A percentile compares a stretch with the other conserved stretches of the same genome.
These are phyloP conservation scores for Heliconius hewitsoni DNA, from an alignment of 1,140 invertebrate genomes.

Conservation along the genomic window DNA sequence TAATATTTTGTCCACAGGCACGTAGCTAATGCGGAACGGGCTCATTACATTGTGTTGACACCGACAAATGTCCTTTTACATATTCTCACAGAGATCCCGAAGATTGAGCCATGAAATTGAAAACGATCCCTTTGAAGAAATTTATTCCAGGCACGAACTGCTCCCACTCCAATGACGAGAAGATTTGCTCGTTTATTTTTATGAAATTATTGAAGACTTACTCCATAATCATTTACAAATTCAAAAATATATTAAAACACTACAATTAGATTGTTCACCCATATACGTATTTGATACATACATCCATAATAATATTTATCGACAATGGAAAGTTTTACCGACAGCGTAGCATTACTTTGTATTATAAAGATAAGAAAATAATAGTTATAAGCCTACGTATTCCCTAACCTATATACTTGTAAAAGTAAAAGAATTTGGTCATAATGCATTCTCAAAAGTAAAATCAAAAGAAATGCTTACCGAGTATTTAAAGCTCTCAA, in stretches of 20 bases:
- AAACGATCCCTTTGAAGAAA: constrained; percentile 80
- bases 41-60: constrained; percentile 79
- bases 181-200: constrained; percentile 81
- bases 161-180: constrained; percentile 69
- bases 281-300: not conserved
- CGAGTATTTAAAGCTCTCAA: constrained; percentile 69
- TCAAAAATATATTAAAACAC: not conserved
- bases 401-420: too few relatives aligned
- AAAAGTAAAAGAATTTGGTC: not conserved
- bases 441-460: not conserved
- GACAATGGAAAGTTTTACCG: not conserved
- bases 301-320: not conserved
- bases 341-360: too few relatives aligned
- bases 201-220: constrained; percentile 74
- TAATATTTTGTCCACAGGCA: constrained; percentile 46
- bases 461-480: constrained; percentile 50
- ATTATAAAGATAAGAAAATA: too few relatives aligned
- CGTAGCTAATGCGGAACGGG: constrained; percentile 62
- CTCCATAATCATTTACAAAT: constrained; percentile 36
- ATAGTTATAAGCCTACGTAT: too few relatives aligned
- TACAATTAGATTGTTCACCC: not conserved
- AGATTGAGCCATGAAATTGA: constrained; percentile 81
- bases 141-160: constrained; percentile 80
- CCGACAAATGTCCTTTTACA: constrained; percentile 80
- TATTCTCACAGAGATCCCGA: constrained; percentile 78